A percentile compares a stretch with the other conserved stretches of the same genome.
Evolutionary conservation across 2,113 vertebrate species (phyloP).

Genomic region (Podarcis raffonei): DNA sequence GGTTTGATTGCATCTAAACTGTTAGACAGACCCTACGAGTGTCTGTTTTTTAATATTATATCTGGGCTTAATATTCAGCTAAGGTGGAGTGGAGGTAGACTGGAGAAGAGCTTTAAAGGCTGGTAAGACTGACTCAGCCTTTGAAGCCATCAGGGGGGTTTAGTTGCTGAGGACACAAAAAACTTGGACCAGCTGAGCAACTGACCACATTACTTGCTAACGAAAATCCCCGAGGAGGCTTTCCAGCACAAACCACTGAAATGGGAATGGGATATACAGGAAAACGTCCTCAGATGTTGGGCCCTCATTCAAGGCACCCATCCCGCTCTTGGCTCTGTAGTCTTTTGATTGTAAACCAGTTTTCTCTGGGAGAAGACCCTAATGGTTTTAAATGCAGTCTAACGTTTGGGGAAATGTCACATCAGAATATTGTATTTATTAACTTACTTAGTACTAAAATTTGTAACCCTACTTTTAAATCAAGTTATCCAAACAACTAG

Average conservation of each 20-base stretch:
- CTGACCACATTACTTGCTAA: neutral
- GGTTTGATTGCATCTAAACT: neutral
- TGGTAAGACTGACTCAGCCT: neutral
- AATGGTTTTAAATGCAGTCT: neutral
- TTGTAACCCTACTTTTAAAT: neutral
- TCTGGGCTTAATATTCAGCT: neutral
- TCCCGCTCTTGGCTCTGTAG: neutral
- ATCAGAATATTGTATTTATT: neutral
- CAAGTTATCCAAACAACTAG: neutral
- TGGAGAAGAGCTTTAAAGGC: neutral
- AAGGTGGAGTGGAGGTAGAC: neutral
- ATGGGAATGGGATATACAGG: neutral
- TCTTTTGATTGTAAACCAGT: neutral
- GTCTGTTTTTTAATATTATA: neutral
- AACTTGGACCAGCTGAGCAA: neutral
- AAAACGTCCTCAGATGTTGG: rapidly evolving
- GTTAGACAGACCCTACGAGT: neutral
- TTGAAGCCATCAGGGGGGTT: neutral
- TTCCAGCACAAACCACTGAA: neutral
- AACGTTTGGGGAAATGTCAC: neutral
- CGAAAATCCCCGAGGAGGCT: neutral
- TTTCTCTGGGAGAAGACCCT: neutral
- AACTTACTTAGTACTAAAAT: neutral
- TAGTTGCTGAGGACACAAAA: neutral
- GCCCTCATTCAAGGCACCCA: neutral